These are phyloP conservation scores for Phaenicophaeus curvirostris DNA, from an alignment of 2,797 vertebrate genomes.

Conservation along the genomic window DNA sequence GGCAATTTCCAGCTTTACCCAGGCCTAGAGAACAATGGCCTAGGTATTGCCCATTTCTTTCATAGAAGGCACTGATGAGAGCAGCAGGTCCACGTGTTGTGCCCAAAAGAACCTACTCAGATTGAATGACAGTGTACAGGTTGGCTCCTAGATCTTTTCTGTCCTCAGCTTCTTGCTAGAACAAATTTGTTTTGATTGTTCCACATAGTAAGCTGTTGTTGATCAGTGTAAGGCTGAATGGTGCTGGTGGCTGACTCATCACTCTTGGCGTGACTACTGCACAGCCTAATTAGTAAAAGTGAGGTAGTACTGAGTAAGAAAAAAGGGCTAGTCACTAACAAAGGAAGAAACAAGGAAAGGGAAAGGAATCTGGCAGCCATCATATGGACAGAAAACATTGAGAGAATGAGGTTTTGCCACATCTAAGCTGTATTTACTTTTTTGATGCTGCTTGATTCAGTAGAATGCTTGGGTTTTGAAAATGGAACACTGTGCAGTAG, in stretches of 20 bases:
- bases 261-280: background rate
- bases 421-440: background rate
- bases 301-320: background rate
- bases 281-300: background rate
- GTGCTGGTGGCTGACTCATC: background rate
- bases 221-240: background rate
- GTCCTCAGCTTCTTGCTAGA: background rate
- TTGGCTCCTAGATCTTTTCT: background rate
- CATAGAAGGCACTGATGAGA: background rate
- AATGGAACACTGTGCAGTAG: rapidly evolving
- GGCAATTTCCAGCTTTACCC: background rate
- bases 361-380: background rate
- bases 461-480: background rate
- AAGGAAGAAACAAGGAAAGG: background rate
- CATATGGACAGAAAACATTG: background rate
- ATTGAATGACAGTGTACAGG: rapidly evolving
- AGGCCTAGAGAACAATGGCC: background rate
- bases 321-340: background rate
- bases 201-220: background rate
- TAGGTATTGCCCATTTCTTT: background rate
- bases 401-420: background rate
- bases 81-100: background rate
- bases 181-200: background rate
- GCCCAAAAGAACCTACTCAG: background rate
- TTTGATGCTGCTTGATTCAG: background rate